Evolutionary conservation across 1,140 invertebrate genomes (phyloP).

Genomic region (Meloidogyne floridensis): DNA sequence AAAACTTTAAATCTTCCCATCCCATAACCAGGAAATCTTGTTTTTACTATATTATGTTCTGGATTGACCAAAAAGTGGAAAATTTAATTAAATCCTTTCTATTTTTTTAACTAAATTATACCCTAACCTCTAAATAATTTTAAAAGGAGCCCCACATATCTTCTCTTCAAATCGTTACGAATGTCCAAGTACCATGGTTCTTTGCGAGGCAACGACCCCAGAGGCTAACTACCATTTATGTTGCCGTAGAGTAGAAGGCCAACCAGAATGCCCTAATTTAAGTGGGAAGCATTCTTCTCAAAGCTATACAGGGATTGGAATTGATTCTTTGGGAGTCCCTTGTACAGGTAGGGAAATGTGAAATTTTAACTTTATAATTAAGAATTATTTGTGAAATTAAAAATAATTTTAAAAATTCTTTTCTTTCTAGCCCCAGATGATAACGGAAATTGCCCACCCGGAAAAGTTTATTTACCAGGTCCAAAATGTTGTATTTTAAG

Average conservation of each 20-base stretch:
- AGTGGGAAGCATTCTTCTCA: not conserved
- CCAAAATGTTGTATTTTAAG: constrained; percentile 1
- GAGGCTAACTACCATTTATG: not conserved
- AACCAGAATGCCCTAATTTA: not conserved
- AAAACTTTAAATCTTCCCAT: too few species aligned
- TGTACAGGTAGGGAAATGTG: not conserved
- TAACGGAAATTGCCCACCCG: not conserved
- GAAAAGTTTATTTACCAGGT: not conserved
- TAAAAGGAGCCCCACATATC: not conserved
- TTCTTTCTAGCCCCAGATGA: not conserved
- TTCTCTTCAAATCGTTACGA: not conserved
- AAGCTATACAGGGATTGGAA: not conserved
- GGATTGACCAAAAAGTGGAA: too few species aligned
- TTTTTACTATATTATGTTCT: too few species aligned
- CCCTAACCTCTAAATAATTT: not conserved
- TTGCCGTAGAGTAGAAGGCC: not conserved
- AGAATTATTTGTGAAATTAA: too few species aligned
- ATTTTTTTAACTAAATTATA: too few species aligned
- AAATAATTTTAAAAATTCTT: not conserved
- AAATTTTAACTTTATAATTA: too few species aligned
- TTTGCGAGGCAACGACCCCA: not conserved
- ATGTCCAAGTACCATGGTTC: not conserved
- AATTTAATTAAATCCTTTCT: too few species aligned
- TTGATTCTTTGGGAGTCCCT: not conserved
- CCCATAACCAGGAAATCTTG: too few species aligned